Evolutionary conservation across 2,113 vertebrate genomes (phyloP), one percentile per base, ranked within the genome.

Genomic region (Misgurnus anguillicaudatus): DNA sequence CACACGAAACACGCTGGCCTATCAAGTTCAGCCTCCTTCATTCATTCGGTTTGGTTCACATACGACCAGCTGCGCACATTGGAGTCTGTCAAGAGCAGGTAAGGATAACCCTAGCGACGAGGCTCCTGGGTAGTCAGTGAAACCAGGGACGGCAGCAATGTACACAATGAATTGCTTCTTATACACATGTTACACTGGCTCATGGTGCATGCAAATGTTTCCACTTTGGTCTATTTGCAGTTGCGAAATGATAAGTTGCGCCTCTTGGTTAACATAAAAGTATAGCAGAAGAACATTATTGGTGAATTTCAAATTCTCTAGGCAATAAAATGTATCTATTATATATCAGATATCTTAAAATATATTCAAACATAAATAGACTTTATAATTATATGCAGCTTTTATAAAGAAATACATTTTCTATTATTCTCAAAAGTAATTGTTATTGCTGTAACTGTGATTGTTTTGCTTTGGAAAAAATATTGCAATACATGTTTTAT

Each of bases 1-100:
- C 17, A 48, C 48, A 55, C 45, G 19, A 60, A 70, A 41, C 51
- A 61, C 19, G 45, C 39, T 47, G 63, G 31, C 57, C 57, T 53
- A 72, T 80, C 84, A 77, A 67, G 79, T 86, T 86, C 72, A 63
- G 68, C 66, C 45, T 65, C 64, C 51, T 75, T 81, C 83, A 79
- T 82, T 85, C 72, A 85, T 62, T 76, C 42, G 4, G 6, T 64
- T 68, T 19, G 16, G 45, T 60, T 24, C 42, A 61, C 64, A 55
- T 39, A 71, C 42, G 9, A 48, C 16, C 53, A 74, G 69, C 63
- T 47, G 62, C 62, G 62, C 76, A 84, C 79, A 74, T 75, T 77
- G 72, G 57, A 66, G n/a, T 36, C 9, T 2, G 58, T 14, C 41
- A 0, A 14, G 76, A 47, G 16, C 53, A 77, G 21, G 63, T 57